Conservation (phyloP, 2,888 invertebrate species). For the Sympetrum striolatum region DNA sequence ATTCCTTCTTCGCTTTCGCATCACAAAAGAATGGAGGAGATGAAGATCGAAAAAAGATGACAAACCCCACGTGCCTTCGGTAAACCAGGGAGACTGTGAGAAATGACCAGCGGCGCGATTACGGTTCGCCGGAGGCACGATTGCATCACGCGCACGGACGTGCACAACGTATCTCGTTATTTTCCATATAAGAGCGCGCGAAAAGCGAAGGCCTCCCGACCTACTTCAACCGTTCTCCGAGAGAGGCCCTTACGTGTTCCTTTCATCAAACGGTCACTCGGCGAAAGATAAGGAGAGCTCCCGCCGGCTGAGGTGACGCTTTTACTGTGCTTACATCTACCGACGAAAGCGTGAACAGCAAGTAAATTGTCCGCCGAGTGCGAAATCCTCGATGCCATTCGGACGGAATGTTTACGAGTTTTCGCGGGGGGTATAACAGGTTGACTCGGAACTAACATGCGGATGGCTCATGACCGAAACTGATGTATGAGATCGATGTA, state of each 20-base stretch:
- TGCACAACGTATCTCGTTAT: not conserved
- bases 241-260: slow-evolving; percentile 30
- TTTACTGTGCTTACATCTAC: not conserved
- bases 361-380: not conserved
- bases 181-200: slow-evolving; percentile 21
- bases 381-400: no score
- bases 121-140: not conserved
- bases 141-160: not conserved
- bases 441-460: no score
- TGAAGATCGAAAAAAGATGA: not conserved
- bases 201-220: not conserved
- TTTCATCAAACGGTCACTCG: not conserved
- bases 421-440: no score
- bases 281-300: not conserved
- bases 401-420: no score
- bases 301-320: not conserved
- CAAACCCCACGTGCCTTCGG: not conserved
- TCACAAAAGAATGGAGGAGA: not conserved
- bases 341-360: not conserved
- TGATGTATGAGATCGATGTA: no score
- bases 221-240: slow-evolving; percentile 23
- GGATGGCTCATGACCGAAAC: no score
- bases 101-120: not conserved
- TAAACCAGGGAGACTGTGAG: not conserved
- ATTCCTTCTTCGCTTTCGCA: not conserved